phyloP scores from a whole-genome alignment of 2,888 invertebrate species.

The Phortica magna region DNA sequence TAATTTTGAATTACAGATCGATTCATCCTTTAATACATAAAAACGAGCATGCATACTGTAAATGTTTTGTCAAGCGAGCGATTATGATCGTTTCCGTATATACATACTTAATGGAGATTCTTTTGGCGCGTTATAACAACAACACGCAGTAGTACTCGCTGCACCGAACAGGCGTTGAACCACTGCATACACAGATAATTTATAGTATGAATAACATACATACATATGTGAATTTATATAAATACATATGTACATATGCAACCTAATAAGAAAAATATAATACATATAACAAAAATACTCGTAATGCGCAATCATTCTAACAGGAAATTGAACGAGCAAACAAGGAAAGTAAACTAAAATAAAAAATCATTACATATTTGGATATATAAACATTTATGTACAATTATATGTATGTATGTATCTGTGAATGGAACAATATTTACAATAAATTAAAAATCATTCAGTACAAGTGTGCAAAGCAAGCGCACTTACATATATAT shows the following conservation, averaged over 20 bases:
- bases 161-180: too few species aligned
- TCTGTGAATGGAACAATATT: not conserved
- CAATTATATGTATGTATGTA: not conserved
- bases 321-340: constrained; percentile 7
- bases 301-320: constrained; percentile 21
- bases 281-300: not conserved
- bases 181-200: too few species aligned
- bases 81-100: too few species aligned
- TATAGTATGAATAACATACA: not conserved
- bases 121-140: too few species aligned
- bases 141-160: too few species aligned
- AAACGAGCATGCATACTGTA: too few species aligned
- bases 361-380: not conserved
- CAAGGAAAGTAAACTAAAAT: not conserved
- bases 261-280: not conserved
- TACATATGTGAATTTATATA: not conserved
- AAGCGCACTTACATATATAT: not conserved
- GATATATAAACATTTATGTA: not conserved
- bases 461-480: not conserved
- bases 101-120: too few species aligned
- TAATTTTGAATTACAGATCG: too few species aligned
- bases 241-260: not conserved
- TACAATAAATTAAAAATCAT: constrained; percentile 5
- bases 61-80: too few species aligned
- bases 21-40: too few species aligned